Evolutionary conservation across 2,113 vertebrate genomes (phyloP).

Genomic region (Urocitellus parryii): DNA sequence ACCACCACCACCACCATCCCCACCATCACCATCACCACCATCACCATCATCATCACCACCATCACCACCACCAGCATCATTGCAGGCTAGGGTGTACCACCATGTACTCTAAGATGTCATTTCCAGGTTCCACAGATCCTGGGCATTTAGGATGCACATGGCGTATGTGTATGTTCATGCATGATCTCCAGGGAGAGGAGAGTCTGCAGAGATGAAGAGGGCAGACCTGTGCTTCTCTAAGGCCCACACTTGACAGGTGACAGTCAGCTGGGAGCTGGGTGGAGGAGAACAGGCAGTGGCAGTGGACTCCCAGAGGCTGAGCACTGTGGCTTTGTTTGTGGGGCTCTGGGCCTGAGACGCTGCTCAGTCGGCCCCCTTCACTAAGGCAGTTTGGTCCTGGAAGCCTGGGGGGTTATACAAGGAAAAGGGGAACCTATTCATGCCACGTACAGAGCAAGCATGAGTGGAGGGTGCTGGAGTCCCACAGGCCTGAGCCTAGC

Average conservation of each 20-base stretch:
- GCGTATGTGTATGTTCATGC: rapidly evolving
- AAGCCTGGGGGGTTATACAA: too few relatives aligned
- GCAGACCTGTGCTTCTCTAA: neutral
- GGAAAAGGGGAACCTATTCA: neutral
- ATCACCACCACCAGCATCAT: neutral
- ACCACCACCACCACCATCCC: neutral
- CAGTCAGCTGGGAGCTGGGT: neutral
- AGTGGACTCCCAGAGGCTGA: neutral
- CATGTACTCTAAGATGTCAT: neutral
- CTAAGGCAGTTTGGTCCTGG: neutral
- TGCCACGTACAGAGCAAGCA: neutral
- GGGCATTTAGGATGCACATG: neutral
- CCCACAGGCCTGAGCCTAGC: rapidly evolving
- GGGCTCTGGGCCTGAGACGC: too few relatives aligned
- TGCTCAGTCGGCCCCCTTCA: neutral
- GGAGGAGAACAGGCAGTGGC: neutral
- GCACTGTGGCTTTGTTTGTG: neutral
- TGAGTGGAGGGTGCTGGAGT: neutral
- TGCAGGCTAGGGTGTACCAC: neutral
- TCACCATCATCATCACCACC: rapidly evolving
- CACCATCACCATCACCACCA: neutral
- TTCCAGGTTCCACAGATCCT: neutral
- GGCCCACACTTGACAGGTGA: too few relatives aligned
- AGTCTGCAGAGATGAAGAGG: neutral
- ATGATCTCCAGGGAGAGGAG: neutral